Base-by-base conservation (phyloP, 2,888 invertebrate species). In the Dolichopus griseipennis region DNA sequence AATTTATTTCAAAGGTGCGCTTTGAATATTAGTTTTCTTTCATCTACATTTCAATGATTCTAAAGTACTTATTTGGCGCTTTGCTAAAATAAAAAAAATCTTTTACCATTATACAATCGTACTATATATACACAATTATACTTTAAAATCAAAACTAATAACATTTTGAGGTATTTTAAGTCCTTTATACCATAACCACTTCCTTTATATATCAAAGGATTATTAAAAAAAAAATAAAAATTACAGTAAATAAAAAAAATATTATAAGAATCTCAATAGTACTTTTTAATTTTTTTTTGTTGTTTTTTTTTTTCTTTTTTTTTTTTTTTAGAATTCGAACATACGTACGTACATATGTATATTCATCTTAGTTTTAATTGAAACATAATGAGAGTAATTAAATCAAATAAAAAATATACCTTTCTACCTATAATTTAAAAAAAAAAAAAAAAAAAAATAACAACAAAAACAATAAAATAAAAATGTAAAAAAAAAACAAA, bases 1-100 rank as follows among this genome's bases (percentile, higher is more conserved):
- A n/a, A n/a, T n/a, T n/a, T n/a, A n/a, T n/a, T 52, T 52, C 52
- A 52, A 52, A 52, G 52, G 52, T 52, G 52, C 52, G 52, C 52
- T 52, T 52, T 52, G 52, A 52, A 52, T 52, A 52, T 52, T 52
- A 52, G 52, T 52, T 52, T 52, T 52, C 52, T 52, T 52, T 52
- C 52, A 52, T 52, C 52, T 52, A 52, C 52, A 52, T 52, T 52
- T 52, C 12, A 52, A 52, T 52, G 52, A 52, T 52, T 52, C 52
- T 52, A 52, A 52, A 52, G 52, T 52, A 52, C 52, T 52, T 52
- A 52, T 52, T 52, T 52, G 52, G 52, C 52, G 52, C 52, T 52
- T 52, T 52, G 52, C 52, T 52, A 52, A 52, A n/a, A n/a, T n/a
- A n/a, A n/a, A n/a, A n/a, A n/a, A 27, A 52, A 52, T 52, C 52